Conservation (phyloP, 2,113 vertebrate genomes). For the Ellobius talpinus region DNA sequence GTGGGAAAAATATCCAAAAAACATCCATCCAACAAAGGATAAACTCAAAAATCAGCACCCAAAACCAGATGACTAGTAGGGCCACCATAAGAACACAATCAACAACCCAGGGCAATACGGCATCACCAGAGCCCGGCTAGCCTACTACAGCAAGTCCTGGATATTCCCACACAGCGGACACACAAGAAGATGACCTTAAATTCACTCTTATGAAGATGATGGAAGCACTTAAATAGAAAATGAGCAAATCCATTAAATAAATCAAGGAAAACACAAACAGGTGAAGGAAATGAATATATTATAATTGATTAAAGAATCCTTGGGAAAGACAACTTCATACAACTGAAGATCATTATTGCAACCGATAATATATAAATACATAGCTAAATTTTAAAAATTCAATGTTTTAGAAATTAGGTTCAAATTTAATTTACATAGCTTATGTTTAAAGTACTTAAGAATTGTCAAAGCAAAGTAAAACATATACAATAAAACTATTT, state of each 20-base stretch:
- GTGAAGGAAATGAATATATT: too few species aligned
- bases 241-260: too few species aligned
- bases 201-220: too few species aligned
- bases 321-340: slow-evolving; percentile 42
- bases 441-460: slow-evolving; percentile 7
- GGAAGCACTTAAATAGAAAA: too few species aligned
- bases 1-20: neutral
- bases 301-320: slow-evolving; percentile 53
- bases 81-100: neutral
- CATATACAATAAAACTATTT: neutral
- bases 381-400: slow-evolving; percentile 45
- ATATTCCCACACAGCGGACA: too few species aligned
- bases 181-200: too few species aligned
- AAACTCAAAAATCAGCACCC: neutral
- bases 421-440: slow-evolving; percentile 56
- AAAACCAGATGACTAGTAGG: neutral
- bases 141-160: too few species aligned
- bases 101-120: too few species aligned
- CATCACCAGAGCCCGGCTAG: too few species aligned
- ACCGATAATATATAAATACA: slow-evolving; percentile 33
- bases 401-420: slow-evolving; percentile 25
- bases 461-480: slow-evolving; percentile 36
- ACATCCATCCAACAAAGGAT: neutral
- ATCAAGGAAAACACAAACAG: too few species aligned
- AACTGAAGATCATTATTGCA: slow-evolving; percentile 34